These are phyloP conservation scores for Reinhardtius hippoglossoides DNA, from an alignment of 2,113 vertebrate species.

Conservation along the genomic window DNA sequence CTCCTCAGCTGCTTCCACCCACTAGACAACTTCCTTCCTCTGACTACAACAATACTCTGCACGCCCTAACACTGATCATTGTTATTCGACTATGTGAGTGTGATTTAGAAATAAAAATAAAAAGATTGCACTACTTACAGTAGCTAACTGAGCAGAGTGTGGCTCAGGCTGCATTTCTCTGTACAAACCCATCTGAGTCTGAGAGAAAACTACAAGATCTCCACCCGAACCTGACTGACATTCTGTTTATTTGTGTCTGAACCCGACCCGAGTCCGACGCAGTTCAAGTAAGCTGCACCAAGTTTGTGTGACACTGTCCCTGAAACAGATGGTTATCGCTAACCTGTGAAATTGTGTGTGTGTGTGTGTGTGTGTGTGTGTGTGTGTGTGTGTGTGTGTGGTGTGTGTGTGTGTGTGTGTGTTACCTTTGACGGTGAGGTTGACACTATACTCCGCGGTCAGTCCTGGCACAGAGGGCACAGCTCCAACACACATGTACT, in stretches of 20 bases:
- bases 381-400: too few relatives aligned
- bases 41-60: constrained; percentile 32
- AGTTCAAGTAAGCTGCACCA: too few relatives aligned
- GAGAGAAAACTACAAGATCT: too few relatives aligned
- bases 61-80: not conserved
- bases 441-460: constrained; percentile 65
- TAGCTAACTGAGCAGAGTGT: too few relatives aligned
- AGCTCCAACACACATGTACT: constrained; percentile 84
- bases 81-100: not conserved
- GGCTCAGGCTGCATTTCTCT: too few relatives aligned
- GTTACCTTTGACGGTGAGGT: constrained; percentile 85
- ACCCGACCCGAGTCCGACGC: too few relatives aligned
- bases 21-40: constrained; percentile 32
- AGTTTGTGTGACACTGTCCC: too few relatives aligned
- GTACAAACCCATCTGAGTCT: too few relatives aligned
- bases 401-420: not conserved
- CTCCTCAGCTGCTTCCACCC: constrained; percentile 8
- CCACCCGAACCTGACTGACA: too few relatives aligned
- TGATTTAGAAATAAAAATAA: not conserved
- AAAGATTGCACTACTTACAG: not conserved
- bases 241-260: too few relatives aligned
- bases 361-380: not conserved
- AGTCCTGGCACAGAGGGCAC: constrained; percentile 83
- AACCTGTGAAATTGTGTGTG: too few relatives aligned
- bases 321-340: too few relatives aligned